Base-by-base conservation (phyloP, 2,113 vertebrate genomes). In the Sphaerodactylus townsendi region DNA sequence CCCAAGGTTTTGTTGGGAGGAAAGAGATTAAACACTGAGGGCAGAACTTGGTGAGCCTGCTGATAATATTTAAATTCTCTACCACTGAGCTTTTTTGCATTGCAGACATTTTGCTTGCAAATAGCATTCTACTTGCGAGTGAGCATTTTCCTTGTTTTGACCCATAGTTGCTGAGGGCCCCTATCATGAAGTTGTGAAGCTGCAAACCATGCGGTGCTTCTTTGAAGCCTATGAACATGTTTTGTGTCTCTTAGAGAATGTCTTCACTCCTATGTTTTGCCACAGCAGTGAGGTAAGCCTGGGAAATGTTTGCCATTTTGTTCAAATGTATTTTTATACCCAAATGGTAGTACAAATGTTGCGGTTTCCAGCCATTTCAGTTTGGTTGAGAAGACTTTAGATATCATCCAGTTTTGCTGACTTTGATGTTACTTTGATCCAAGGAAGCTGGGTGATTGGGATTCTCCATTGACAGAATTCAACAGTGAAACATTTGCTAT, bases 201-300 rank as follows among this genome's bases (percentile, higher is more conserved):
- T 99, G 89, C 99, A 99, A 50, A 99, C 96, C 19, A 98, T 97
- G 97, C 93, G 90, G 35, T 99, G 98, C 90, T 96, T 99, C 86
- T 99, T 99, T 88, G 97, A 99, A 95, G 99, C 99, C 2, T 99
- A 99, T 62, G 98, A 99, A 77, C 98, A 98, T 3, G 98, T 99
- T 44, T 96, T 99, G 87, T 98, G 96, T 69, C 96, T 99, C 9
- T 95, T 99, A 53, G 99, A 99, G 94, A 97, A 95, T 0, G 98
- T 99, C 77, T 99, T 99, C 89, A 98, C 98, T 0, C 98, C 98
- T 17, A 98, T 99, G 97, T 99, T 99, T 94, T 99, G 98, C 82
- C 99, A 99, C 93, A 99, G 98, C 72, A 97, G 99, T 91, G 98
- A 99, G 94, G 99, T 99, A 94, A 95, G 92, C 66, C 21, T 11